These are phyloP conservation scores for Himalopsyche anomala DNA, from an alignment of 2,888 invertebrate genomes.

Conservation along the genomic window DNA sequence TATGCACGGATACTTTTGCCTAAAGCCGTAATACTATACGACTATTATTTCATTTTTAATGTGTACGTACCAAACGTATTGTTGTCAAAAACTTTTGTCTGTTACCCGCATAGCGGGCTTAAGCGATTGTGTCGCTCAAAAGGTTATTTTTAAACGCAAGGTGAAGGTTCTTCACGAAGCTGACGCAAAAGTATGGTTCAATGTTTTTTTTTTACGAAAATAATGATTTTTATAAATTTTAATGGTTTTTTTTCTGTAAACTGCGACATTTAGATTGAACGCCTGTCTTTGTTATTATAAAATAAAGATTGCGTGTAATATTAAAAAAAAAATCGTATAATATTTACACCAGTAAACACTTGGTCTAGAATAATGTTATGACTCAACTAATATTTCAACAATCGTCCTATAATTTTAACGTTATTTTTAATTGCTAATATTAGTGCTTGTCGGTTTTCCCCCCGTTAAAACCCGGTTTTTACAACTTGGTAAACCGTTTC, in stretches of 20 bases:
- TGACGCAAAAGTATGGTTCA: background rate
- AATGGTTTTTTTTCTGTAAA: background rate
- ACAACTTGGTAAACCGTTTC: too few relatives aligned
- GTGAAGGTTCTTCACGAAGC: background rate
- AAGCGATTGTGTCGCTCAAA: slow-evolving; percentile 7
- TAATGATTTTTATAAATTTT: background rate
- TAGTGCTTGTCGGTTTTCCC: too few relatives aligned
- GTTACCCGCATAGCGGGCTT: background rate
- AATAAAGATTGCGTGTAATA: too few relatives aligned
- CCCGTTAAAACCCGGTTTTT: too few relatives aligned
- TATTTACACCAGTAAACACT: too few relatives aligned
- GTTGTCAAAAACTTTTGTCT: slow-evolving; percentile 13
- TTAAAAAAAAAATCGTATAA: too few relatives aligned
- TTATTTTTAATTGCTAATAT: too few relatives aligned
- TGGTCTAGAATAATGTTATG: too few relatives aligned
- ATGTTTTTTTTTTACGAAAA: background rate
- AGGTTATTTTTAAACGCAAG: slow-evolving; percentile 22
- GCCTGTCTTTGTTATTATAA: background rate
- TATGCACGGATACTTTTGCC: background rate
- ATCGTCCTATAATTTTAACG: too few relatives aligned
- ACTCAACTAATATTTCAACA: too few relatives aligned
- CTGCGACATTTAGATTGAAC: background rate
- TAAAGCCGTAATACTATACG: background rate
- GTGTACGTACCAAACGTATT: background rate
- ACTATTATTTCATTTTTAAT: background rate